Percentiles rank a stretch among this genome's conserved stretches.
Conservation (phyloP, 2,888 invertebrate species). For the Cyclophora punctaria region DNA sequence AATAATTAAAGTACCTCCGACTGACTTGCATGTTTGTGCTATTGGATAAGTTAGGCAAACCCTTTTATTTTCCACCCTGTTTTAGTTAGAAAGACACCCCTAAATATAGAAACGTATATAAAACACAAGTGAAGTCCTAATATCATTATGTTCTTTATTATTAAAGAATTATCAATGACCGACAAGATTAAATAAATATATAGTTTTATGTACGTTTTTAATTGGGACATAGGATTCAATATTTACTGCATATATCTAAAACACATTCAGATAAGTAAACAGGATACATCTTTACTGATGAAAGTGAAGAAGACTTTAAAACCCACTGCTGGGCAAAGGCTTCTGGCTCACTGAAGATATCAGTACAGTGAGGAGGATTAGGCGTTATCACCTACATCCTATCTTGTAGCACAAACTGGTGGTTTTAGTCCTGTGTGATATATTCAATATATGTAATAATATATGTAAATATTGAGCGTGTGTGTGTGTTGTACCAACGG, state of each 20-base stretch:
- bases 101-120: background rate
- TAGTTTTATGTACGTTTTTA: too few species aligned
- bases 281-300: too few species aligned
- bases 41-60: conserved; percentile 29
- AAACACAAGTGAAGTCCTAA: background rate
- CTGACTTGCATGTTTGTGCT: conserved; percentile 58
- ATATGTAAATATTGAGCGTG: conserved; percentile 6
- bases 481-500: conserved; percentile 32
- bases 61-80: background rate
- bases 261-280: too few species aligned
- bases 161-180: too few species aligned
- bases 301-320: too few species aligned
- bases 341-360: too few species aligned
- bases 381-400: background rate
- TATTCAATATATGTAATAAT: conserved; percentile 7
- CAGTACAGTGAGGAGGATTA: too few species aligned
- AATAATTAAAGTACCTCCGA: conserved; percentile 38
- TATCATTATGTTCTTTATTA: too few species aligned
- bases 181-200: too few species aligned
- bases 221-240: too few species aligned
- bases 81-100: background rate
- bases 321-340: too few species aligned
- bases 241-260: too few species aligned
- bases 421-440: conserved; percentile 46
- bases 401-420: conserved; percentile 56